Base-by-base conservation (phyloP, 2,888 invertebrate genomes). In the Andrena hattorfiana region DNA sequence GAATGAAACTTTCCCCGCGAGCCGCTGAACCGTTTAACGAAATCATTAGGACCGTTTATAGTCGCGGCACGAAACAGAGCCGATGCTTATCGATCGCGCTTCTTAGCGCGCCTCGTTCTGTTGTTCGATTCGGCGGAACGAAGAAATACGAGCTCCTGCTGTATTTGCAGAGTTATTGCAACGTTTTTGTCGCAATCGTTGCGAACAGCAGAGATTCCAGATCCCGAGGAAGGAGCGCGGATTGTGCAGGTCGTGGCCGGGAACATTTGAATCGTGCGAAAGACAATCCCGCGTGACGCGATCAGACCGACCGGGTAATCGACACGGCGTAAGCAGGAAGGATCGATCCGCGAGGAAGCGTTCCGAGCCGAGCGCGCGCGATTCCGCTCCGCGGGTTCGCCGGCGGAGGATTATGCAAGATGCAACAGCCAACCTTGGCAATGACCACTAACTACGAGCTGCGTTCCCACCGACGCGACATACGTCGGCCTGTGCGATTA, bases 401-500 rank as follows among this genome's bases (percentile, higher is more conserved):
- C 63, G 60, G 35, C 26, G 8, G 42, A 42, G 26, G 13, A 85
- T 87, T 87, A 87, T 85, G 87, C 83, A 87, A 87, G 87, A 79
- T 71, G 42, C 63, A 4, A 30, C 63, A 77, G 64, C 20, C 75
- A 78, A 51, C 85, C 87, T 87, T 87, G 87, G 70, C 87, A 87
- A 87, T 87, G 87, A 87, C 84, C 87, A 85, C 74, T 69, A 77
- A 59, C 77, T 71, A 78, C 26, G 48, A 30, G 73, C 77, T 69
- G 76, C 76, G 73, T 71, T 69, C 32, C 42, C 42, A 13, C 42
- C 42, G 42, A 32, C 32, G 49, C 48, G 32, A 32, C 32, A 8
- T 30, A 8, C 32, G 30, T 64, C 64, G 23, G 23, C 7, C 75
- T 67, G 77, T 83, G 68, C 73, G 75, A 69, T 84, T 83, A 87